Base-by-base conservation (phyloP, 2,797 vertebrate genomes). In the Poecilia picta region DNA sequence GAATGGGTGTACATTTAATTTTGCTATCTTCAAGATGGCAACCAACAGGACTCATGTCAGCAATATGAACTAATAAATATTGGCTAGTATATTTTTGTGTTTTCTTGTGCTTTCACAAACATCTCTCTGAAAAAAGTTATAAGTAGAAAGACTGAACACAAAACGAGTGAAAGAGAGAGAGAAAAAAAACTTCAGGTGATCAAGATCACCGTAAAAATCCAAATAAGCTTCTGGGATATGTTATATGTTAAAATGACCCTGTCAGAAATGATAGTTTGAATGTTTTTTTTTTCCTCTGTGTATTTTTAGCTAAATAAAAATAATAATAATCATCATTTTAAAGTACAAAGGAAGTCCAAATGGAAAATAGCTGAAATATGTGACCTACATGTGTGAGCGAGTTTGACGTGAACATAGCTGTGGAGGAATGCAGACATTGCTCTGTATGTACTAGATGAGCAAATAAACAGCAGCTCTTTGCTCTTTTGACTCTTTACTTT, bases 401-500 rank as follows among this genome's bases (percentile, higher is more conserved):
- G 47, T 33, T 43, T 51, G 36, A 71, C 18, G 20, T 51, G 55
- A 43, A 72, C 76, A 43, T 20, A 55, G 12, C 39, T 33, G n/a
- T 16, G 12, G 16, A 53, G 8, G 68, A 77, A 72, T 33, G 66
- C 51, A 77, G 43, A 78, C 31, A 45, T 78, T 51, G 25, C 36
- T 57, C n/a, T 57, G 13, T 45, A 45, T 76, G 31, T 78, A 23
- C 49, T 71, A 25, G 43, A 75, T 64, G 70, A 72, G 53, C 47
- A 74, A 74, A 62, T 18, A 79, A 66, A 25, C 28, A 55, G 18
- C 43, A 53, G 51, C 51, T 53, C 51, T 53, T 47, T 49, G 71
- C 13, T 82, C n/a, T 81, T 46, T 62, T 75, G 79, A 71, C 43
- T 43, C 39, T 57, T 74, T 57, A 41, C 73, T 62, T 45, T 59